These are phyloP conservation scores for Ptilodon capucinus DNA, from an alignment of 2,888 invertebrate genomes.

Conservation along the genomic window DNA sequence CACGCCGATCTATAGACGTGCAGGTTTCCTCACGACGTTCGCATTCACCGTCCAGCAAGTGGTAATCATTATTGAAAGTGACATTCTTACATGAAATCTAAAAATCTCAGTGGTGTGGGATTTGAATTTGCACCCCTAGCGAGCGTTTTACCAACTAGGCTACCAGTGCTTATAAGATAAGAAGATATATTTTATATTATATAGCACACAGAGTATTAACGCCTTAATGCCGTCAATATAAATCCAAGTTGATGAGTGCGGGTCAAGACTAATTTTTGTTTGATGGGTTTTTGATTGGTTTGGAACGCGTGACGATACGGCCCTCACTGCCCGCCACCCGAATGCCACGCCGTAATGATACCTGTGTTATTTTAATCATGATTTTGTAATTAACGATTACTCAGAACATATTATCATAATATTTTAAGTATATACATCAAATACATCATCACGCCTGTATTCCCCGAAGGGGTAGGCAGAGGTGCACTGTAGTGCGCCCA, in stretches of 20 bases:
- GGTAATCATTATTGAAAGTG: too few relatives aligned
- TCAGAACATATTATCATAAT: constrained; percentile 5
- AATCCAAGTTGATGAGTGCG: constrained; percentile 21
- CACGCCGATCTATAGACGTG: too few relatives aligned
- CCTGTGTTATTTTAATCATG: constrained; percentile 23
- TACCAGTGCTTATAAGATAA: too few relatives aligned
- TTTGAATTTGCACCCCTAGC: too few relatives aligned
- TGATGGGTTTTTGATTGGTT: constrained; percentile 57
- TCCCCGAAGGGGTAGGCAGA: too few relatives aligned
- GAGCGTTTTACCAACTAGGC: too few relatives aligned
- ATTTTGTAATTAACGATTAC: constrained; percentile 36
- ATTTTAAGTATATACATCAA: background rate
- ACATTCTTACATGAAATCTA: too few relatives aligned
- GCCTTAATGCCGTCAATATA: background rate
- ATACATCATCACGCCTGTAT: too few relatives aligned
- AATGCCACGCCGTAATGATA: constrained; percentile 12
- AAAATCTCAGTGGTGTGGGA: too few relatives aligned
- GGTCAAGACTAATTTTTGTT: constrained; percentile 42
- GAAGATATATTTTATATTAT: background rate
- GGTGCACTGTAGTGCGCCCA: too few relatives aligned
- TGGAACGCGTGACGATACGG: constrained; percentile 18
- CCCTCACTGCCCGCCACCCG: constrained; percentile 1
- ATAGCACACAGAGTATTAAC: background rate
- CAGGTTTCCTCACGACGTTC: too few relatives aligned
- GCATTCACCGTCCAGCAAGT: too few relatives aligned